Evolutionary conservation across 2,113 vertebrate genomes (phyloP).

Genomic region (Protomyctophum bolini): DNA sequence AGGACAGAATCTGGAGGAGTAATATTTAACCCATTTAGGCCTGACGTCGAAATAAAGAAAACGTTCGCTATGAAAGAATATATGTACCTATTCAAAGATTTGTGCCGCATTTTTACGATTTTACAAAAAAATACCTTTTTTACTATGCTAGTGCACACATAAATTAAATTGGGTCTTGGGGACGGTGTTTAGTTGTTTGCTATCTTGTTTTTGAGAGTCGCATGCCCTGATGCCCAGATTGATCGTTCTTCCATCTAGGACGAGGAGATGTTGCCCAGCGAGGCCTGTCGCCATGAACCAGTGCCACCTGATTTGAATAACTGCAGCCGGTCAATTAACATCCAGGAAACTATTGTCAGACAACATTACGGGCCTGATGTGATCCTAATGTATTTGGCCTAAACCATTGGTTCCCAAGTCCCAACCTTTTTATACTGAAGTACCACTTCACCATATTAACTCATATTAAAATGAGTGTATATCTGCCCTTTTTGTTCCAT

Average conservation of each 20-base stretch:
- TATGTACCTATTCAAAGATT: too few relatives aligned
- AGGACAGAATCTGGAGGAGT: too few relatives aligned
- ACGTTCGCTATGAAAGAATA: too few relatives aligned
- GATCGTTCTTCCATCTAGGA: not conserved
- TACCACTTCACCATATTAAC: too few relatives aligned
- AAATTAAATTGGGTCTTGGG: conserved; percentile 46
- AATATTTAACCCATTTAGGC: too few relatives aligned
- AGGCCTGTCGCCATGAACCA: conserved; percentile 33
- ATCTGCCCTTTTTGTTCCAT: too few relatives aligned
- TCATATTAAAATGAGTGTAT: too few relatives aligned
- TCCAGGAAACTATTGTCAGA: conserved; percentile 50
- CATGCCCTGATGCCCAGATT: conserved; percentile 57
- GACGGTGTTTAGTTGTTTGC: not conserved
- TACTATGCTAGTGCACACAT: conserved; percentile 45
- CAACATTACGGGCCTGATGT: not conserved
- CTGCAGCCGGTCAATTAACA: conserved; percentile 30
- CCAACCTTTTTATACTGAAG: too few relatives aligned
- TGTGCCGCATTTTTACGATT: too few relatives aligned
- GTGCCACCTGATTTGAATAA: conserved; percentile 69
- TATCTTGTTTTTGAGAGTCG: conserved; percentile 32
- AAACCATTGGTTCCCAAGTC: too few relatives aligned
- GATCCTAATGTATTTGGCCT: not conserved
- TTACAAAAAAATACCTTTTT: too few relatives aligned
- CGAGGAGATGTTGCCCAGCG: conserved; percentile 19
- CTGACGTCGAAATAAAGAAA: too few relatives aligned